Base-by-base conservation (phyloP, 2,797 vertebrate genomes). In the Arrhamphus sclerolepis region DNA sequence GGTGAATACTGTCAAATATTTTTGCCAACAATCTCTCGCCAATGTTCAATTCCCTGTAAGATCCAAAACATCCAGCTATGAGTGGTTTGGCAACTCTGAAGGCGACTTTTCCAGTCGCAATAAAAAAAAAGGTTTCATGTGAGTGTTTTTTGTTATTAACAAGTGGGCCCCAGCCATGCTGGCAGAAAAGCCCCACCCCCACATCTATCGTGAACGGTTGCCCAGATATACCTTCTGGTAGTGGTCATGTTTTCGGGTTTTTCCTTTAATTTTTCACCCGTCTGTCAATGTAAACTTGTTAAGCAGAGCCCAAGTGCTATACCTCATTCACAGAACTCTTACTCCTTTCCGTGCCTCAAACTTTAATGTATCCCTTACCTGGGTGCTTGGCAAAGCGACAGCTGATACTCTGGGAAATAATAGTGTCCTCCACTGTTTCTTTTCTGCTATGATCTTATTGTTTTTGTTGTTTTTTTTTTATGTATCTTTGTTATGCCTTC, bases 381-480 rank as follows among this genome's bases (percentile, higher is more conserved):
- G 72, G 78, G 83, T 84, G 80, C 86, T 77, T 77, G 78, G 80
- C 56, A 63, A 84, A 82, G 84, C 82, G 83, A 84, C 58, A 83
- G 78, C 67, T 56, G 80, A 89, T 87, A 90, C 88, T 91, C 90
- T 92, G 90, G 90, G 88, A 91, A 88, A 89, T 82, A n/a, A 66
- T 51, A 64, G 66, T 62, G 77, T 70, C 78, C 80, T 76, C 71
- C 59, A 58, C 63, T 53, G 63, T 72, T 80, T 70, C 56, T 70
- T 59, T 66, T 68, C 62, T 77, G 68, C 76, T 66, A 55, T 60
- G 24, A 54, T 77, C 67, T 78, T 66, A 51, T 62, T 31, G 57
- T 77, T 57, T 75, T 46, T 72, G 26, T 67, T 55, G 66, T 74
- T 72, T 69, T 67, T 43, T 71, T 58, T 48, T 72, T 26, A 2